These are phyloP conservation scores for Tympanoctomys barrerae DNA, from an alignment of 2,797 vertebrate genomes.

Conservation along the genomic window DNA sequence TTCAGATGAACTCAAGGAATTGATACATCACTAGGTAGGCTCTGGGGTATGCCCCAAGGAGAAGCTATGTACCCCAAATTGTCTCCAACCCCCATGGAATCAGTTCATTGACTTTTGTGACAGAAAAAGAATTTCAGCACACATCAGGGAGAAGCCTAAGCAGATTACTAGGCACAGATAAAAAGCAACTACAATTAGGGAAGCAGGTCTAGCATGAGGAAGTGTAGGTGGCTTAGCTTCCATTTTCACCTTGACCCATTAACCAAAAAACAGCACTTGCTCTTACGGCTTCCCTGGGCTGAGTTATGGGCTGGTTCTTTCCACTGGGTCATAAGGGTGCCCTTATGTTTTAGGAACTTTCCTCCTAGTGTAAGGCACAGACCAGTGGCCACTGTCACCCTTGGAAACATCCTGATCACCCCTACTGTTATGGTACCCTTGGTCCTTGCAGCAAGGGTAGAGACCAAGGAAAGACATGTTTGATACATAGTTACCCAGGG, in stretches of 20 bases:
- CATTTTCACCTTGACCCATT: not conserved
- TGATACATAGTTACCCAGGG: not conserved
- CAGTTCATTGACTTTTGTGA: not conserved
- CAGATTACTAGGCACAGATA: not conserved
- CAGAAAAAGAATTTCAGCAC: not conserved
- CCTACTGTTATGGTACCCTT: not conserved
- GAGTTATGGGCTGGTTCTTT: not conserved
- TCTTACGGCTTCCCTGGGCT: not conserved
- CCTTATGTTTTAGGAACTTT: not conserved
- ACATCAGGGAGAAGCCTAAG: not conserved
- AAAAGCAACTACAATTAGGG: not conserved
- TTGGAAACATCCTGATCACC: not conserved
- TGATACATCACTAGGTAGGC: no score
- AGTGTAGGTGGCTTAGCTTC: not conserved
- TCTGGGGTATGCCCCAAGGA: not conserved
- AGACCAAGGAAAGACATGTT: not conserved
- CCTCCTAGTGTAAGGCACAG: not conserved
- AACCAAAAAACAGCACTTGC: not conserved
- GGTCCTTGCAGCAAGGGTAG: not conserved
- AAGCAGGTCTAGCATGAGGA: not conserved
- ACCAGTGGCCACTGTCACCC: not conserved
- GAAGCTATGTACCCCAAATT: not conserved
- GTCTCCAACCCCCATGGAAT: not conserved
- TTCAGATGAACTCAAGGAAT: not conserved
- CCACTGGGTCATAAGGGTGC: not conserved